Percentiles rank a stretch among this genome's conserved stretches.
Evolutionary conservation across 2,797 vertebrate species (phyloP).

Genomic region (Sandelia bainsii): DNA sequence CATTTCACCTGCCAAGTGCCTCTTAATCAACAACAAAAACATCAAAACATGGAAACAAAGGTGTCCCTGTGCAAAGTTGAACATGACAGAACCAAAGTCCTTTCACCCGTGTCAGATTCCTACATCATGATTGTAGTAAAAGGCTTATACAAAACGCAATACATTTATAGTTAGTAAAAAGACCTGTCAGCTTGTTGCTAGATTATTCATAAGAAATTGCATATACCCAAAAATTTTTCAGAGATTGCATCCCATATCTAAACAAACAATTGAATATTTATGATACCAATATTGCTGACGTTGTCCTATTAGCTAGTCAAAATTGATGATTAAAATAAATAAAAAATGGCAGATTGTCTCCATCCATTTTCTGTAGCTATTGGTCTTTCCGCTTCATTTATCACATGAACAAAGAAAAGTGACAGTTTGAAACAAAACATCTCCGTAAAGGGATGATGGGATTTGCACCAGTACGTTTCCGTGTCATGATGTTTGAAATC

Average conservation of each 20-base stretch:
- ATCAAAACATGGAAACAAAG: slow-evolving; percentile 97
- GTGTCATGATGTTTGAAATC: slow-evolving; percentile 93
- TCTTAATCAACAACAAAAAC: slow-evolving; percentile 85
- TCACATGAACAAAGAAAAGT: slow-evolving; percentile 54
- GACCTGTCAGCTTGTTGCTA: slow-evolving; percentile 81
- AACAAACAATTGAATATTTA: slow-evolving; percentile 79
- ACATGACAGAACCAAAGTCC: slow-evolving; percentile 80
- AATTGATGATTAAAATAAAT: slow-evolving; percentile 74
- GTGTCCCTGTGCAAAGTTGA: slow-evolving; percentile 83
- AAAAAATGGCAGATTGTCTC: slow-evolving; percentile 85
- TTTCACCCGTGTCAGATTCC: slow-evolving; percentile 77
- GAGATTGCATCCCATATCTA: slow-evolving; percentile 85
- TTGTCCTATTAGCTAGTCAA: slow-evolving; percentile 75
- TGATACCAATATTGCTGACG: slow-evolving; percentile 85
- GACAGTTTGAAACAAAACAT: slow-evolving; percentile 57
- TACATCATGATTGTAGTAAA: slow-evolving; percentile 86
- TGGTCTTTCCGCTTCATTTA: slow-evolving; percentile 58
- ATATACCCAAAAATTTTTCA: slow-evolving; percentile 85
- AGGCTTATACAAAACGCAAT: slow-evolving; percentile 87
- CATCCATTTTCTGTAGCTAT: slow-evolving; percentile 73
- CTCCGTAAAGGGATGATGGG: slow-evolving; percentile 79
- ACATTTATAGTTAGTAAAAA: slow-evolving; percentile 87
- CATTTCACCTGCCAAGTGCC: slow-evolving; percentile 87
- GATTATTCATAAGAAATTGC: slow-evolving; percentile 88
- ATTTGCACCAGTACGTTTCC: slow-evolving; percentile 91